These are phyloP conservation scores for Thymelicus sylvestris DNA, from an alignment of 2,888 invertebrate species.

Conservation along the genomic window DNA sequence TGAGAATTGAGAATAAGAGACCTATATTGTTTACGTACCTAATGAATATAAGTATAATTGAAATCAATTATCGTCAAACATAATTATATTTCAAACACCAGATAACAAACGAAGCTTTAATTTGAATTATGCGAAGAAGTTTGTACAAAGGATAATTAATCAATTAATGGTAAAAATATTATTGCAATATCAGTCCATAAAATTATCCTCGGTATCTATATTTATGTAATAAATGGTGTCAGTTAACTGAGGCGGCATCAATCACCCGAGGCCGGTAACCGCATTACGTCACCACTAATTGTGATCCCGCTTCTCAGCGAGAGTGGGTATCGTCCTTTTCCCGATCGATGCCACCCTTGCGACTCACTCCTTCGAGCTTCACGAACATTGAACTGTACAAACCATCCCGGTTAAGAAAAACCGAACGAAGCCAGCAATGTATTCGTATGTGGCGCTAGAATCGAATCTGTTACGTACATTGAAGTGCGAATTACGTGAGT, in stretches of 20 bases:
- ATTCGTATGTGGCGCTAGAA: slow-evolving; percentile 50
- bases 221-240: slow-evolving; percentile 28
- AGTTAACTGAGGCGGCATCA: slow-evolving; percentile 52
- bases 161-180: background rate
- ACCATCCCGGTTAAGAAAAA: slow-evolving; percentile 50
- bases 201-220: slow-evolving; percentile 24
- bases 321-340: slow-evolving; percentile 56
- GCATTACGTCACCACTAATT: slow-evolving; percentile 72
- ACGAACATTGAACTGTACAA: slow-evolving; percentile 65
- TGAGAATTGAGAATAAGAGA: too few relatives aligned
- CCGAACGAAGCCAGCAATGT: slow-evolving; percentile 47
- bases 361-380: slow-evolving; percentile 51
- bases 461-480: slow-evolving; percentile 45
- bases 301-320: slow-evolving; percentile 61
- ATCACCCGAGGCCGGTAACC: slow-evolving; percentile 66
- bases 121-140: too few relatives aligned
- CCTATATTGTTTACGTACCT: too few relatives aligned
- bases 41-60: too few relatives aligned
- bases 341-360: slow-evolving; percentile 60
- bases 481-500: slow-evolving; percentile 51
- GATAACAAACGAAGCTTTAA: too few relatives aligned
- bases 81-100: too few relatives aligned
- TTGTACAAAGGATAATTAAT: background rate
- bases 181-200: background rate
- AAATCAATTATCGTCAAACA: too few relatives aligned